A percentile compares a stretch with the other conserved stretches of the same genome.
These are phyloP conservation scores for Chloropsis hardwickii DNA, from an alignment of 2,113 vertebrate genomes.

Conservation along the genomic window DNA sequence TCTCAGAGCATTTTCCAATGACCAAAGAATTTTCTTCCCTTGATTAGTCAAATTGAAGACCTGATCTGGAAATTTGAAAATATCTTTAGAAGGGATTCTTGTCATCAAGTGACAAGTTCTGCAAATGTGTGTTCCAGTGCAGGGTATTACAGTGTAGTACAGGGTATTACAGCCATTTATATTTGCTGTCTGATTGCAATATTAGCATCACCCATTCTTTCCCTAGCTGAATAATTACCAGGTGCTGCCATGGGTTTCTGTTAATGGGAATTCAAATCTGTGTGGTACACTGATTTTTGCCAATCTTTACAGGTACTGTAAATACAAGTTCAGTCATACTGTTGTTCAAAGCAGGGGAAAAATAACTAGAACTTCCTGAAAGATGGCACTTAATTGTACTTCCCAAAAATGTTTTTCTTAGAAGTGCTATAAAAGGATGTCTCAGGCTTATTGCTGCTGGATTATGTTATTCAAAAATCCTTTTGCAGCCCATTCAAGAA, in stretches of 20 bases:
- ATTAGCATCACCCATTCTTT: not conserved
- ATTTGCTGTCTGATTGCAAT: not conserved
- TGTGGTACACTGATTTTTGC: not conserved
- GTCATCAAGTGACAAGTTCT: rapidly evolving
- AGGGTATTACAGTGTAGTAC: not conserved
- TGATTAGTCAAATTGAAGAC: not conserved
- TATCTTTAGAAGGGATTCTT: not conserved
- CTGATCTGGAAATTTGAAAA: not conserved
- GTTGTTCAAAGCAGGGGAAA: not conserved
- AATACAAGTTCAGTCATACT: not conserved
- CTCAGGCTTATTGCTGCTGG: not conserved
- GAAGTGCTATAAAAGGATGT: not conserved
- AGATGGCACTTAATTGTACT: not conserved
- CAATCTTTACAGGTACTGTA: not conserved
- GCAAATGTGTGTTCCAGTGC: not conserved
- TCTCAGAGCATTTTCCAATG: not conserved
- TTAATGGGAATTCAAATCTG: not conserved
- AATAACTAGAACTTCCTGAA: not conserved
- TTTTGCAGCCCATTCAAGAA: not conserved
- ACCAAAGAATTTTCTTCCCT: not conserved
- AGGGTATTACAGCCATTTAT: not conserved
- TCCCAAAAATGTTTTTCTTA: not conserved
- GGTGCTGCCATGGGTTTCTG: not conserved
- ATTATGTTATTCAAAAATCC: not conserved
- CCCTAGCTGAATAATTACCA: not conserved